Percentiles rank a stretch among this genome's conserved stretches.
phyloP scores from a whole-genome alignment of 2,797 vertebrate genomes.

The Ciconia nigra region DNA sequence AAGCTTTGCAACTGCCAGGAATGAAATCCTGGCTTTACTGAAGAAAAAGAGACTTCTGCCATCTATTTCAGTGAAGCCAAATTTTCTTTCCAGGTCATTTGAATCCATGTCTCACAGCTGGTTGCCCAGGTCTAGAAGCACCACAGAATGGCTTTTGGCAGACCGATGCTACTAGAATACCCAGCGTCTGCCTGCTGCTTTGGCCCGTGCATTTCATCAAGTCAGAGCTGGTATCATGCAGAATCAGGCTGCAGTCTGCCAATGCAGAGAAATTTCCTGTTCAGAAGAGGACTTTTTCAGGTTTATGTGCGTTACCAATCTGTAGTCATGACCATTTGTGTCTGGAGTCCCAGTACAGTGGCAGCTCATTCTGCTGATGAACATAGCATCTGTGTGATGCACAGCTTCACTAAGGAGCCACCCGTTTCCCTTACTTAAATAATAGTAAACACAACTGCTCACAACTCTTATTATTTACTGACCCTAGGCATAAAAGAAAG shows the following conservation, averaged over 20 bases:
- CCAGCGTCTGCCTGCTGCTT: not conserved
- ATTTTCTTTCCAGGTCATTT: not conserved
- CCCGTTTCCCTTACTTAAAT: not conserved
- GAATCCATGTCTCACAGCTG: conserved; percentile 23
- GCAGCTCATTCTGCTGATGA: not conserved
- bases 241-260: not conserved
- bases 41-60: not conserved
- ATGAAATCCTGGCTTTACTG: not conserved
- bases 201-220: not conserved
- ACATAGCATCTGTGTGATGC: not conserved
- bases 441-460: not conserved
- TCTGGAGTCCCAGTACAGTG: not conserved
- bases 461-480: not conserved
- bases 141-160: not conserved
- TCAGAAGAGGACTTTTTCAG: not conserved
- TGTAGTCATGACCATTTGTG: not conserved
- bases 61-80: not conserved
- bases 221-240: not conserved
- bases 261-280: not conserved
- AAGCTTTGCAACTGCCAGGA: not conserved
- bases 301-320: not conserved
- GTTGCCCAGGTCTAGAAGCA: not conserved
- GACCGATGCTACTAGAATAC: not conserved
- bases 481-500: not conserved
- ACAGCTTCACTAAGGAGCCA: not conserved